phyloP scores from a whole-genome alignment of 1,140 invertebrate species.

The Micrasema longulum region DNA sequence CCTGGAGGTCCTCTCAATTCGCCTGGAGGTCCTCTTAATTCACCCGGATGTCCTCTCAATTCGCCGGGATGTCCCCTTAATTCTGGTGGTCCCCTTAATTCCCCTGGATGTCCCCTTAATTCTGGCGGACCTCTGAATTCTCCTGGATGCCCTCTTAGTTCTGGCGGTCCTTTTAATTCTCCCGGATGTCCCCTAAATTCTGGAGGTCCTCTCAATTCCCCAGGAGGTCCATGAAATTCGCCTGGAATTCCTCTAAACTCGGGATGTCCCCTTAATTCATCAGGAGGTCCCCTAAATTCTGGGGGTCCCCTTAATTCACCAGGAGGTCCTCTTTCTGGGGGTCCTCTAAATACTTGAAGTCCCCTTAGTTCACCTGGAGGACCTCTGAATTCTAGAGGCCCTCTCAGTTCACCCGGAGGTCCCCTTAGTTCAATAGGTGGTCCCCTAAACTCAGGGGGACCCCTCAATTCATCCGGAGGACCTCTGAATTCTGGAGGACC shows the following conservation, averaged over 20 bases:
- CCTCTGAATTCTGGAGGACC: slow-evolving; percentile 9
- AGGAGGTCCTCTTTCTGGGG: slow-evolving; percentile 5
- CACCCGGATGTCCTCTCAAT: slow-evolving; percentile 6
- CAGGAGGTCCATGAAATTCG: no score
- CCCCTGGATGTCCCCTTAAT: no score
- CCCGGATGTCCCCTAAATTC: no score
- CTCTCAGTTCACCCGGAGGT: background rate
- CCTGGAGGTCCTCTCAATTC: slow-evolving; percentile 14
- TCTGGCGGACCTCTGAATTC: no score
- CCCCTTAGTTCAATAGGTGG: background rate
- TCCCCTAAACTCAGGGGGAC: slow-evolving; percentile 1
- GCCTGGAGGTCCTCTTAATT: slow-evolving; percentile 5
- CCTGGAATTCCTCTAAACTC: no score
- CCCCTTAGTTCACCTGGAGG: slow-evolving; percentile 6
- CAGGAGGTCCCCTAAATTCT: no score
- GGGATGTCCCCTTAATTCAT: no score
- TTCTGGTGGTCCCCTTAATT: no score
- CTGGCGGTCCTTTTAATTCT: no score
- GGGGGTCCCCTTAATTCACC: slow-evolving; percentile 21
- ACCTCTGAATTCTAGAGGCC: slow-evolving; percentile 12
- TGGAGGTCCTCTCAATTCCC: no score
- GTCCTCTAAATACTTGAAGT: background rate
- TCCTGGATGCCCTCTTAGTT: no score
- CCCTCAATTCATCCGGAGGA: slow-evolving; percentile 10
- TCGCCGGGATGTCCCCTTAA: no score